Evolutionary conservation across 2,113 vertebrate genomes (phyloP), one percentile per base, ranked within the genome.

Genomic region (Serinus canaria): DNA sequence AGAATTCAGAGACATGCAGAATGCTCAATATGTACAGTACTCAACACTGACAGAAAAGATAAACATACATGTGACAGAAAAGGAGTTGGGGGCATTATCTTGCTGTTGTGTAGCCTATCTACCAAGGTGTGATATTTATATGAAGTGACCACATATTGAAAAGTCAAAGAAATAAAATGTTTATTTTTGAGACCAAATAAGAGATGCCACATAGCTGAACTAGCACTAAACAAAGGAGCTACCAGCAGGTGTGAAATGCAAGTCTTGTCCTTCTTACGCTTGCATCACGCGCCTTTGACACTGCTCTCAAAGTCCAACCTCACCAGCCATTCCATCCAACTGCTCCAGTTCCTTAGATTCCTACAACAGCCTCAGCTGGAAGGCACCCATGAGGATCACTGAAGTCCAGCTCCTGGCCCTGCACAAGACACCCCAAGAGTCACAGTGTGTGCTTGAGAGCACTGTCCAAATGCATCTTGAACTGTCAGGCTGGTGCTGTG

Each of bases 341-440:
- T 63, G 17, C 24, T 7, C 10, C 4, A 2, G 20, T 5, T 73
- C 16, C 55, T 74, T 73, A 33, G 31, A 63, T 56, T 49, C 64
- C 44, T 37, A 28, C 18, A 49, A 23, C 16, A 27, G 11, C 31
- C 41, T 43, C 31, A 43, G 15, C 4, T 69, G 41, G n/a, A 83
- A 68, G 16, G 20, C 7, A 52, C 28, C 7, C 35, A 28, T 1
- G 0, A 37, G 25, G n/a, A 55, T 49, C 15, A 33, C 1, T 2
- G 3, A 35, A 49, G 8, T 37, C 31, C 63, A 56, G 0, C 15
- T 63, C 30, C 41, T 43, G 15, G 15, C 9, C 24, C 63, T 69
- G 25, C 30, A 31, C 47, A 76, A 25, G 55, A 37, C 15, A 62
- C 2, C 9, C 13, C 49, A 43, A 33, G 49, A 27, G 7, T 7